These are phyloP conservation scores for Agrotis exclamationis DNA, from an alignment of 2,888 invertebrate genomes.

Conservation along the genomic window DNA sequence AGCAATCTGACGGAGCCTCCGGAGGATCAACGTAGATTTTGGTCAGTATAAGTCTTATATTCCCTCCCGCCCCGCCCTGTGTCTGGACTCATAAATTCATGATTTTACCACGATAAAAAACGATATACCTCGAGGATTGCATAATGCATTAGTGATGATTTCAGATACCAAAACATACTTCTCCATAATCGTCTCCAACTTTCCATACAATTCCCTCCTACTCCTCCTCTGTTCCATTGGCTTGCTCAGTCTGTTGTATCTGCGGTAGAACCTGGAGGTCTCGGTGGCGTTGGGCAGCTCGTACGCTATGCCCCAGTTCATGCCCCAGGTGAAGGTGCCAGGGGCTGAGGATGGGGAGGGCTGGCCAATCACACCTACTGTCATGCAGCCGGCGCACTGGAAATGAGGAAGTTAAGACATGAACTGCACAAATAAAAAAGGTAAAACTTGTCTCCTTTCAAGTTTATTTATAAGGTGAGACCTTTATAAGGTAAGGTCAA, in stretches of 20 bases:
- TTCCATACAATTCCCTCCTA: constrained; percentile 93
- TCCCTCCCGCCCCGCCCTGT: too few relatives aligned
- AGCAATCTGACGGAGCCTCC: too few relatives aligned
- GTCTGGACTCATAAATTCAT: too few relatives aligned
- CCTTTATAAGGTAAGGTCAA: too few relatives aligned
- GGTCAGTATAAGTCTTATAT: too few relatives aligned
- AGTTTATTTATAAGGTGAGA: too few relatives aligned
- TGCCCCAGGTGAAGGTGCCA: constrained; percentile 92
- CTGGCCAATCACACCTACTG: constrained; percentile 80
- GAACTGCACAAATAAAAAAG: too few relatives aligned
- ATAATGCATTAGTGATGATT: too few relatives aligned
- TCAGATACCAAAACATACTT: constrained; percentile 77
- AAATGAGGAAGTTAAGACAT: constrained; percentile 34
- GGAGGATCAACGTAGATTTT: too few relatives aligned
- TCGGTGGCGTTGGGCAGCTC: constrained; percentile 91
- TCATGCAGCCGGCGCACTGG: constrained; percentile 92
- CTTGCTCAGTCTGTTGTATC: constrained; percentile 76
- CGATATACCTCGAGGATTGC: too few relatives aligned
- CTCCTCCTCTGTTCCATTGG: constrained; percentile 91
- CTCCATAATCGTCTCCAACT: constrained; percentile 93
- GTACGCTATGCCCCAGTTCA: constrained; percentile 94
- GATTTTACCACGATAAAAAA: too few relatives aligned
- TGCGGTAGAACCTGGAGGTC: constrained; percentile 78
- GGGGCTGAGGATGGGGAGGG: constrained; percentile 86
- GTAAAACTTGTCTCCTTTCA: too few relatives aligned